Percentiles rank a stretch among this genome's conserved stretches.
Evolutionary conservation across 2,888 invertebrate genomes (phyloP).

Genomic region (Panzeria rudis): DNA sequence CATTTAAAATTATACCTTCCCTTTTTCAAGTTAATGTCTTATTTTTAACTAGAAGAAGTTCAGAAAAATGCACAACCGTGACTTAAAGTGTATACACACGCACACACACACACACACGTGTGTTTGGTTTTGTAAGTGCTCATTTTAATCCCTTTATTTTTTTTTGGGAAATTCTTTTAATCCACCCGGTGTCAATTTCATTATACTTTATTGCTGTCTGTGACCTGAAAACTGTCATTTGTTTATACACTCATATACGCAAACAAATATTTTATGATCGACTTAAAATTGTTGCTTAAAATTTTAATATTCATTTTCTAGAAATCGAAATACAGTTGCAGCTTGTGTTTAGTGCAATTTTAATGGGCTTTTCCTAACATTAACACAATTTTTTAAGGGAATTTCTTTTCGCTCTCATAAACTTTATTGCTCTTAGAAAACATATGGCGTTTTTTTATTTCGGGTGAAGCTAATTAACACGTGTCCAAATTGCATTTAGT

Average conservation of each 20-base stretch:
- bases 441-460: slow-evolving; percentile 38
- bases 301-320: not conserved
- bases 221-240: slow-evolving; percentile 41
- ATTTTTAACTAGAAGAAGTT: slow-evolving; percentile 11
- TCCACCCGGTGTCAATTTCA: slow-evolving; percentile 20
- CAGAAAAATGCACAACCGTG: not conserved
- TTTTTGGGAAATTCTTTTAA: slow-evolving; percentile 41
- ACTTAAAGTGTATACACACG: not conserved
- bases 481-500: slow-evolving; percentile 26
- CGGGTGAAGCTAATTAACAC: not conserved
- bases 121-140: not conserved
- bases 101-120: not conserved
- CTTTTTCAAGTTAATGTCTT: slow-evolving; percentile 23
- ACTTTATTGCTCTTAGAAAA: slow-evolving; percentile 22
- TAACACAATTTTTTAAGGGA: slow-evolving; percentile 33
- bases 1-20: slow-evolving; percentile 20
- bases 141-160: slow-evolving; percentile 41
- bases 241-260: too few relatives aligned
- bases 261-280: slow-evolving; percentile 1
- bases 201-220: not conserved
- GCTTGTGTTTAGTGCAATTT: not conserved
- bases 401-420: not conserved
- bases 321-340: not conserved
- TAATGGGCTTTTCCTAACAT: slow-evolving; percentile 54
- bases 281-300: not conserved